Conservation (phyloP, 2,888 invertebrate species). For the Geotrupes spiniger region DNA sequence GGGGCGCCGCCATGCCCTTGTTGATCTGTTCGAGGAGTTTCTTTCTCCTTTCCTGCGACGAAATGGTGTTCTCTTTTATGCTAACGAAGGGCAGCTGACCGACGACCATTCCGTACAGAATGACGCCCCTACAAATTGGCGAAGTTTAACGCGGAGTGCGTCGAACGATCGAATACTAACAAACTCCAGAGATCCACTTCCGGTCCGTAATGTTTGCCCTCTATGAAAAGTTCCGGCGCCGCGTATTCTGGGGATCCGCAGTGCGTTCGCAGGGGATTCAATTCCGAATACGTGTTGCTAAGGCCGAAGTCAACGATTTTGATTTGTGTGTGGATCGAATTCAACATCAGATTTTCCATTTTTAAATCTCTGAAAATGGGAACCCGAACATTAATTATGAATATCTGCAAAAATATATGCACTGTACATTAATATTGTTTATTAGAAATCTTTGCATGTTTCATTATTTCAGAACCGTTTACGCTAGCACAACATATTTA, state of each 20-base stretch:
- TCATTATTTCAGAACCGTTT: too few relatives aligned
- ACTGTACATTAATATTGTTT: too few relatives aligned
- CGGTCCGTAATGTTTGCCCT: conserved; percentile 67
- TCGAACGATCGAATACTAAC: conserved; percentile 48
- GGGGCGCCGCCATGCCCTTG: conserved; percentile 61
- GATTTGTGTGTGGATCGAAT: conserved; percentile 63
- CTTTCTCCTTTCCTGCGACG: conserved; percentile 57
- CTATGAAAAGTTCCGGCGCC: conserved; percentile 72
- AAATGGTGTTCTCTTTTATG: conserved; percentile 44
- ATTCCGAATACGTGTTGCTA: conserved; percentile 63
- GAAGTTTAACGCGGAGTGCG: conserved; percentile 3
- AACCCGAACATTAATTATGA: background rate
- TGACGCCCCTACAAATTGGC: conserved; percentile 60
- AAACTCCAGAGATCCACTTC: conserved; percentile 79
- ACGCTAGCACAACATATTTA: too few relatives aligned
- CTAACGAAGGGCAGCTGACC: conserved; percentile 67
- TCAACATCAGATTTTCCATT: conserved; percentile 77
- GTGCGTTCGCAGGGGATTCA: conserved; percentile 66
- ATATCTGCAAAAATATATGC: too few relatives aligned
- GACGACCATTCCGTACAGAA: conserved; percentile 72
- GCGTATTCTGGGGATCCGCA: conserved; percentile 80
- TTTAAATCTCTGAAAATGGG: conserved; percentile 64
- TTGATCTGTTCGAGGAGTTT: conserved; percentile 65
- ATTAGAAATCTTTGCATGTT: too few relatives aligned
- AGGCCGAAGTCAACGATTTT: conserved; percentile 77